Base-by-base conservation (phyloP, 2,113 vertebrate species). In the Petrocephalus microphthalmus region DNA sequence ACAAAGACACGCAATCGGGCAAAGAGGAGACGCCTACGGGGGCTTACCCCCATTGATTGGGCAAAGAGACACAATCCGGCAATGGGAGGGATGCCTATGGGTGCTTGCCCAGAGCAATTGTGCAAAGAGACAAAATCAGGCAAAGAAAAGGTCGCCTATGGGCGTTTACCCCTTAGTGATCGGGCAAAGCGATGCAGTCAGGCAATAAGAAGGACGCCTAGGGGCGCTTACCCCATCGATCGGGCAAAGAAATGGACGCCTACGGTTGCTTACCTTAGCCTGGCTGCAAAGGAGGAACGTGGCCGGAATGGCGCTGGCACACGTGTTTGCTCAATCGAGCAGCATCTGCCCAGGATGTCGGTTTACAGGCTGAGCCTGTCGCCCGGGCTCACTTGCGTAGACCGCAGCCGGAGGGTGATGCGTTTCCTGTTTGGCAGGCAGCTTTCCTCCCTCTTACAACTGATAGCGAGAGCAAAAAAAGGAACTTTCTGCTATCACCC, bases 381-480 rank as follows among this genome's bases (percentile, higher is more conserved):
- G 85, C n/a, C 42, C 25, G 25, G 53, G 17, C 29, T 56, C 53
- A 5, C 37, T 25, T 5, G 15, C 52, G 25, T 42, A 29, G 29
- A 86, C 84, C 84, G 29, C 52, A 60, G 54, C 6, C 19, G 8
- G 22, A 84, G 82, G 7, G 47, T 84, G 49, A 87, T 78, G 87
- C 15, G 25, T 87, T 87, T 78, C 87, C 87, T 88, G 71, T 22
- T 51, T 71, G 52, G 87, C 49, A 47, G 45, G 45, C 25, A 19
- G n/a, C 22, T 53, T 33, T 56, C 85, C 22, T 53, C 87, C 20
- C 87, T 47, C n/a, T 51, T 37, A 10, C 45, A 52, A 49, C n/a
- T 78, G 64, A 87, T 2, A 45, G 47, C 1, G 13, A 47, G 11
- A 49, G 37, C 45, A 2, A 49, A 51, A 51, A 51, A 25, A 20